Conservation (phyloP, 2,797 vertebrate species). For the Siniperca undulata region DNA sequence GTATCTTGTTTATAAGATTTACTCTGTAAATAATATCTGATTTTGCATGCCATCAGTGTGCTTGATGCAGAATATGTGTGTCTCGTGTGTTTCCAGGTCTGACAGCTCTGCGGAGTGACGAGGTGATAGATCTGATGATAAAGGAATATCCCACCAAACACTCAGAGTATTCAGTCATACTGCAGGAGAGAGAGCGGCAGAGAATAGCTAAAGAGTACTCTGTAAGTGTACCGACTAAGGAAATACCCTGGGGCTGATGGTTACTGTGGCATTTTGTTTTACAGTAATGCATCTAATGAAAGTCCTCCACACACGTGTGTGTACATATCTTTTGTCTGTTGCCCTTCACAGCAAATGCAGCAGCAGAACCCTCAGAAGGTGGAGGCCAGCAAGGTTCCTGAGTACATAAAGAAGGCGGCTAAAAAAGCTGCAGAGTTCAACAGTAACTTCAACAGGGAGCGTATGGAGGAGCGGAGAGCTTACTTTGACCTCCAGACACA, state of each 20-base stretch:
- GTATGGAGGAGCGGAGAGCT: constrained; percentile 98
- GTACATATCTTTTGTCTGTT: neutral
- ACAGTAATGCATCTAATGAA: neutral
- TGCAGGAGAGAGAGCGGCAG: constrained; percentile 96
- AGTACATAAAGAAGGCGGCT: constrained; percentile 99
- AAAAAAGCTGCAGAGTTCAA: constrained; percentile 99
- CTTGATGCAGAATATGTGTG: neutral
- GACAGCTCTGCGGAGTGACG: constrained; percentile 96
- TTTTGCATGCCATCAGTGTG: neutral
- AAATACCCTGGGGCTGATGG: neutral
- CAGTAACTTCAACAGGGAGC: constrained; percentile 96
- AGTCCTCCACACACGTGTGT: neutral
- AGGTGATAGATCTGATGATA: constrained; percentile 99
- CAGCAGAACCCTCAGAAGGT: constrained; percentile 98
- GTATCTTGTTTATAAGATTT: neutral
- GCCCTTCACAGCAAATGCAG: constrained; percentile 93
- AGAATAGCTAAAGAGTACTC: constrained; percentile 98
- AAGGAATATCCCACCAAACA: constrained; percentile 98
- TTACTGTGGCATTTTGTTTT: neutral
- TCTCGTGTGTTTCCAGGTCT: constrained; percentile 85
- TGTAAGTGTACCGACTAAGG: constrained; percentile 82
- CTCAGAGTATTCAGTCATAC: constrained; percentile 96
- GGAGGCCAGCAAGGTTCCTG: constrained; percentile 98
- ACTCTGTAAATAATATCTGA: neutral
- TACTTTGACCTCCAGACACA: constrained; percentile 99